phyloP scores from a whole-genome alignment of 1,140 invertebrate species.

The Plutomurus gul region DNA sequence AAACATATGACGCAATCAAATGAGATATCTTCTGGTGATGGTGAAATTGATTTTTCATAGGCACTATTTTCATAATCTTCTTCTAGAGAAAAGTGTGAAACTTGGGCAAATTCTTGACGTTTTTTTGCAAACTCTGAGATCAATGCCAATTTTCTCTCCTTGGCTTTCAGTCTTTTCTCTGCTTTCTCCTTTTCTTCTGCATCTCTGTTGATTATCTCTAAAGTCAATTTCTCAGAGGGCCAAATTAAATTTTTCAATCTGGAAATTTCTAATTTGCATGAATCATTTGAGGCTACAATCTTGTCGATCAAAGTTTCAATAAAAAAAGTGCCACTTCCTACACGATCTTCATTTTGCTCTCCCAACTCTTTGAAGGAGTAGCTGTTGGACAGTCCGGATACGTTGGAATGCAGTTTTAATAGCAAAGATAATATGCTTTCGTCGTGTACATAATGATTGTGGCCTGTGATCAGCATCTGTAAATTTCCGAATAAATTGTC shows the following conservation, averaged over 20 bases:
- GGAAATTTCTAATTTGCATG: slow-evolving; percentile 66
- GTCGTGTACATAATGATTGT: neutral
- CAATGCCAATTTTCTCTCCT: slow-evolving; percentile 84
- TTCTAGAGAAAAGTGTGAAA: slow-evolving; percentile 60
- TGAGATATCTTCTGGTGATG: slow-evolving; percentile 19
- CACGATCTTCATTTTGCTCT: slow-evolving; percentile 58
- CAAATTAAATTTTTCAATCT: slow-evolving; percentile 50
- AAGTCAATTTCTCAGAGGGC: neutral
- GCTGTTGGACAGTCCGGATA: neutral
- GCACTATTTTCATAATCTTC: neutral
- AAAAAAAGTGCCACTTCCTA: slow-evolving; percentile 86
- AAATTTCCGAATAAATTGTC: neutral
- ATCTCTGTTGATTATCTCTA: slow-evolving; percentile 62
- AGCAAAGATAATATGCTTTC: neutral
- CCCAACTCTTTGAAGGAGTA: neutral
- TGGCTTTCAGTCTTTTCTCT: slow-evolving; percentile 77
- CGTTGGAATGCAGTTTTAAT: neutral
- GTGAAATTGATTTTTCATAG: neutral
- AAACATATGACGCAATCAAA: slow-evolving; percentile 96
- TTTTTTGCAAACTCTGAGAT: slow-evolving; percentile 90
- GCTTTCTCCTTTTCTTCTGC: slow-evolving; percentile 76
- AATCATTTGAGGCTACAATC: slow-evolving; percentile 69
- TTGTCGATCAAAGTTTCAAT: slow-evolving; percentile 76
- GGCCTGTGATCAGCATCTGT: neutral
- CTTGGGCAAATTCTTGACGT: slow-evolving; percentile 87